phyloP scores from a whole-genome alignment of 2,888 invertebrate genomes.

The Eurytoma adleriae region DNA sequence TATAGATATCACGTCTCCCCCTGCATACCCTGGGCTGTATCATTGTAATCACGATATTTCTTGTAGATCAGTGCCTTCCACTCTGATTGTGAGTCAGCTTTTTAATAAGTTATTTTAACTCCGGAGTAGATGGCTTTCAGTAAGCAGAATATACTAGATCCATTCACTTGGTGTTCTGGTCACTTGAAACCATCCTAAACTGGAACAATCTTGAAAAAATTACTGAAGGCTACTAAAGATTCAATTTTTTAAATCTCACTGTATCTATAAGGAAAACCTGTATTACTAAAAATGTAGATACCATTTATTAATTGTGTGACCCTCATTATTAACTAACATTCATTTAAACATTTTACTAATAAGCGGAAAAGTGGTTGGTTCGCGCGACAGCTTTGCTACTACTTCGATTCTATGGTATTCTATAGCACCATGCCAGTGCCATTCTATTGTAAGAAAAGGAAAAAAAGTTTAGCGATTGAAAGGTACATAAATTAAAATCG shows the following conservation, averaged over 20 bases:
- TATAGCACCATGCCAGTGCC: background rate
- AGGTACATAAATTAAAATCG: background rate
- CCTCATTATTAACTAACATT: constrained; percentile 14
- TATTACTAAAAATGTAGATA: background rate
- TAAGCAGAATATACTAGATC: no score
- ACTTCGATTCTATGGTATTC: background rate
- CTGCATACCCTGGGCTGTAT: background rate
- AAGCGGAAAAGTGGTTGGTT: constrained; percentile 37
- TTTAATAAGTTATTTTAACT: no score
- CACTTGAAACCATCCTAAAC: no score
- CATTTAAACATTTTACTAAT: constrained; percentile 17
- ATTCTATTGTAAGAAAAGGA: background rate
- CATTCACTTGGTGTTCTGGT: no score
- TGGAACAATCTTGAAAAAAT: no score
- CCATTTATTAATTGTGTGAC: background rate
- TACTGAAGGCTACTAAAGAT: no score
- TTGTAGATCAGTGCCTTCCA: background rate
- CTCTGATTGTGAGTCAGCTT: no score
- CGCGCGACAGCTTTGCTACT: background rate
- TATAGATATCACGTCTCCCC: background rate
- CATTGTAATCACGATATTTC: background rate
- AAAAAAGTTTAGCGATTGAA: background rate
- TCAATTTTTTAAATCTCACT: no score
- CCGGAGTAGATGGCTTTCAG: no score
- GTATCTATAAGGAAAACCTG: constrained; percentile 24